Evolutionary conservation across 2,113 vertebrate genomes (phyloP), one percentile per base, ranked within the genome.

Genomic region (Cavia aperea): DNA sequence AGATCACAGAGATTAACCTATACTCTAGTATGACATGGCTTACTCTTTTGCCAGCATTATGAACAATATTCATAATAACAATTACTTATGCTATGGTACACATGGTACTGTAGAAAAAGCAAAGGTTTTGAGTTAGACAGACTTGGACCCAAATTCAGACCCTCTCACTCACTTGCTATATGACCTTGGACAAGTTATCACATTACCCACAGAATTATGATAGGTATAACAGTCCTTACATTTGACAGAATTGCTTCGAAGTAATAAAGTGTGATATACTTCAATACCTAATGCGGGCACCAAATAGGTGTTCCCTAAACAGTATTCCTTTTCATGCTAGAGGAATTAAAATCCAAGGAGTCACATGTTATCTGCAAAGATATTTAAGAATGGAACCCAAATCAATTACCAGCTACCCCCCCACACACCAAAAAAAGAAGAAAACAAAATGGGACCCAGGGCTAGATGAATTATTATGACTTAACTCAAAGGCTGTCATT

Each of bases 181-280:
- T 62, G 68, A 79, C 36, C n/a, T 54, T 31, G 54, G 31, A 39
- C 31, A 92, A 79, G 63, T 75, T 73, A 90, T 33, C 51, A 46
- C 5, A 46, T 10, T 56, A 63, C 31, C 77, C 81, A 18, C 19
- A 72, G 81, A 84, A 86, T 1, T 39, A 81, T 63, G 68, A 86
- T 43, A 46, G 36, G 70, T 33, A 81, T 73, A 66, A 66, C 31
- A 83, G 16, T 82, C 73, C 54, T 81, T 51, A 68, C 5, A 73
- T 84, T 73, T 84, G 46, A 87, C 31, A 79, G 68, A 93, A 92
- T 1, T 73, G 81, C 79, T 90, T 46, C 65, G 36, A 91, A 93
- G 46, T 58, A 54, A 63, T 51, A 49, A 2, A 62, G 26, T 26
- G 51, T 68, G 54, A 72, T 33, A 39, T 14, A 78, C n/a, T 85